phyloP scores from a whole-genome alignment of 2,888 invertebrate species.

The Aporophyla nigra region DNA sequence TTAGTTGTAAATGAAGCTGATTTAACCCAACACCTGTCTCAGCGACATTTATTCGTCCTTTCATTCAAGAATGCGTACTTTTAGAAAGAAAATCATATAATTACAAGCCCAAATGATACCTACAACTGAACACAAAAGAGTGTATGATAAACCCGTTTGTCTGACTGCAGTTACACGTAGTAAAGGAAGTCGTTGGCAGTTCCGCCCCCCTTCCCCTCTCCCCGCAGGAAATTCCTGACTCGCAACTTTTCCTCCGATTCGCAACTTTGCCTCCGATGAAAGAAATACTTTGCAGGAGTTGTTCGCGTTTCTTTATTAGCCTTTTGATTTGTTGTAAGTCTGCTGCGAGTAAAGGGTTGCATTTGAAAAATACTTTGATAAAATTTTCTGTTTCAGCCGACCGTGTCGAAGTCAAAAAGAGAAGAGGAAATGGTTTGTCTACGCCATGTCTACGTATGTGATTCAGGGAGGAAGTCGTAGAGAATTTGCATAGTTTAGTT shows the following conservation, averaged over 20 bases:
- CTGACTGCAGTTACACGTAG: constrained; percentile 71
- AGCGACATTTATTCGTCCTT: neutral
- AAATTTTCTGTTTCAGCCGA: constrained; percentile 35
- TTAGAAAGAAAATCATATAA: constrained; percentile 11
- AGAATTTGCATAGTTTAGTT: neutral
- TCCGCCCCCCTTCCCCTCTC: constrained; percentile 77
- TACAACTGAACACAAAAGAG: constrained; percentile 46
- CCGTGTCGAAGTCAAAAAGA: constrained; percentile 28
- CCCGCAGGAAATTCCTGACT: constrained; percentile 80
- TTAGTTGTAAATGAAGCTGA: neutral
- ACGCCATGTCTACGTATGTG: constrained; percentile 6
- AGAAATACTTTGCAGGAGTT: constrained; percentile 83
- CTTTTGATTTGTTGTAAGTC: constrained; percentile 77
- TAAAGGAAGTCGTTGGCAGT: constrained; percentile 84
- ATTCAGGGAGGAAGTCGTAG: neutral
- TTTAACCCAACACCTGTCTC: neutral
- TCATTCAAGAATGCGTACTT: neutral
- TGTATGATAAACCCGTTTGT: constrained; percentile 68
- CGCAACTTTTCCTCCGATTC: constrained; percentile 73
- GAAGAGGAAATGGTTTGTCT: constrained; percentile 26
- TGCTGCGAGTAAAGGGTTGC: constrained; percentile 69
- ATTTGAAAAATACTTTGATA: constrained; percentile 60
- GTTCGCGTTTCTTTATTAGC: constrained; percentile 79
- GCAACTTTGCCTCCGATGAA: constrained; percentile 80
- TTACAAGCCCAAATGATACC: constrained; percentile 19